Percentiles rank a stretch among this genome's conserved stretches.
Evolutionary conservation across 2,113 vertebrate species (phyloP).

Genomic region (Noturus placidus): DNA sequence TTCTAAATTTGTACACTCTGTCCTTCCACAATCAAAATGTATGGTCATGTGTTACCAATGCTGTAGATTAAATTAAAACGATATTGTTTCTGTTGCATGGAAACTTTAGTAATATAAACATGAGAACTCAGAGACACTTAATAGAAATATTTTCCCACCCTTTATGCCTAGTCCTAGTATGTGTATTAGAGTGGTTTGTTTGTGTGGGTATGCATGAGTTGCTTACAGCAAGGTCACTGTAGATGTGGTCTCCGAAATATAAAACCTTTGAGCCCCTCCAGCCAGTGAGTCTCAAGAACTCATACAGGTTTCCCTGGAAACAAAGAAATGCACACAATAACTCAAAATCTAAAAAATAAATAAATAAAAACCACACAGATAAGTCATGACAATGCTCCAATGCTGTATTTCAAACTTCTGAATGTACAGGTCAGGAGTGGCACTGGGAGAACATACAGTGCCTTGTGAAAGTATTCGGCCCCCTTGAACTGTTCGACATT

Average conservation of each 20-base stretch:
- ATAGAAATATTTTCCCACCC: background rate
- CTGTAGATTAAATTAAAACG: background rate
- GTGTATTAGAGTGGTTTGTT: background rate
- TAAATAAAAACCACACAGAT: background rate
- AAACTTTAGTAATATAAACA: background rate
- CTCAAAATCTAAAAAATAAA: background rate
- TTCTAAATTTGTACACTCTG: background rate
- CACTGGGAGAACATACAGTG: conserved; percentile 7
- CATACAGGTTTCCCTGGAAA: conserved; percentile 91
- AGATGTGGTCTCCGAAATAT: conserved; percentile 99
- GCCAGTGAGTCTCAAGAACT: conserved; percentile 96
- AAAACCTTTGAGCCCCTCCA: conserved; percentile 96
- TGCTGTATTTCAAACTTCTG: conserved; percentile 1
- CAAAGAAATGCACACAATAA: background rate
- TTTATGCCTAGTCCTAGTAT: no score
- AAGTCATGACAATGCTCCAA: background rate
- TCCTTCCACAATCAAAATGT: background rate
- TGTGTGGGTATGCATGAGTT: background rate
- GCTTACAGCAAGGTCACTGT: conserved; percentile 97
- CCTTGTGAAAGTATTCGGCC: no score
- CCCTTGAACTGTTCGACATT: no score
- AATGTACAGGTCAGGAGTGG: background rate
- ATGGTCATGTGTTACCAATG: background rate
- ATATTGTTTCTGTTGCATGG: background rate
- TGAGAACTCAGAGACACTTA: background rate